Base-by-base conservation (phyloP, 2,888 invertebrate species). In the Corythucha ciliata region DNA sequence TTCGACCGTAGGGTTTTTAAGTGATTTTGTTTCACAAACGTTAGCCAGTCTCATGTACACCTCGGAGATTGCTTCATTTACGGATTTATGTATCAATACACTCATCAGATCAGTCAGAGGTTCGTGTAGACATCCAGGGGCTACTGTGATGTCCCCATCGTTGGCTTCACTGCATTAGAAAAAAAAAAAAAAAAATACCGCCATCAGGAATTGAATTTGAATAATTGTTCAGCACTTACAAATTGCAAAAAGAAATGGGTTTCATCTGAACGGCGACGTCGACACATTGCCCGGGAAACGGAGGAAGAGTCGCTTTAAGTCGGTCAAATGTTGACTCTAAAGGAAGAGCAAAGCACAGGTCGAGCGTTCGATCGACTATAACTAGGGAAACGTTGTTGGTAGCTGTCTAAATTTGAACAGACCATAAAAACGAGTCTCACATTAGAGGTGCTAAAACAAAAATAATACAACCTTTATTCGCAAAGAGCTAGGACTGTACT, bases 191-290 rank as follows among this genome's bases (percentile, higher is more conserved):
- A 45, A 32, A 26, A 22, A 26, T 29, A 10, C 8, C 16, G 16
- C 16, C 8, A 10, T 10, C 10, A 29, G 12, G 29, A 29, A 29
- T 29, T 10, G 10, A 12, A 29, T 29, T 29, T 29, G 10, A n/a
- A n/a, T 32, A 45, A 32, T 20, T 20, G 29, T 40, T 46, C 58
- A 54, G 75, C 75, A 68, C 65, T 62, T 69, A 69, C 55, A 73
- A 72, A 53, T 70, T 66, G 62, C 25, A 27, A 20, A n/a, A 37
- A 20, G 78, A 76, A 1, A 81, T 62, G 1, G 75, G 67, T n/a
- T 77, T 72, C 77, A 81, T 77, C 58, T 78, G 74, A 2, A 83
- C 73, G 8, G 76, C 74, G 3, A 80, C 73, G 62, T 83, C 82
- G 59, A 74, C 77, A 34, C 69, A 67, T 62, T 81, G 81, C 46